phyloP scores from a whole-genome alignment of 2,797 vertebrate species.

The Pangasius larnaudii region DNA sequence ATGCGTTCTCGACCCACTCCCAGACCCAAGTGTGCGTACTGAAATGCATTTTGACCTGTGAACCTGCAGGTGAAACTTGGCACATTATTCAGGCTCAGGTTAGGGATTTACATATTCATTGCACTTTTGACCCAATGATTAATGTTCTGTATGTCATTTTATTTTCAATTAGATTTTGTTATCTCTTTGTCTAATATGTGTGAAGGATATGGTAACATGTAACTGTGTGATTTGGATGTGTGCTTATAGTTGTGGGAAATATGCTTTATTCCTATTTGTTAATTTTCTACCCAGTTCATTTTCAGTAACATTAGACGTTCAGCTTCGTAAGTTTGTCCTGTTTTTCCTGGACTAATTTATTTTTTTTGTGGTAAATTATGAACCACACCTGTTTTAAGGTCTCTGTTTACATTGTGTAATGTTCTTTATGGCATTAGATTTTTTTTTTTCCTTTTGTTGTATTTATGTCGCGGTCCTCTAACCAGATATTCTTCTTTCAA shows the following conservation, averaged over 20 bases:
- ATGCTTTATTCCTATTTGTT: not conserved
- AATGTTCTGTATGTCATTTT: constrained; percentile 8
- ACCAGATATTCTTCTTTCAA: not conserved
- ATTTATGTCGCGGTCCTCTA: not conserved
- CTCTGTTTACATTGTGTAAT: constrained; percentile 48
- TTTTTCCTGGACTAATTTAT: constrained; percentile 11
- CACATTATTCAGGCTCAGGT: constrained; percentile 26
- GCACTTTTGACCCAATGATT: constrained; percentile 29
- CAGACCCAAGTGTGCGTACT: not conserved
- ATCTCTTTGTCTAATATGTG: constrained; percentile 14
- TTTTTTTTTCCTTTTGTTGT: not conserved
- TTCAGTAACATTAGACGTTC: constrained; percentile 26
- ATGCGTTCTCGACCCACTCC: not conserved
- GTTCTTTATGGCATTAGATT: constrained; percentile 36
- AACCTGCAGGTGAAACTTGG: not conserved
- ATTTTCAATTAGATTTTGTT: not conserved
- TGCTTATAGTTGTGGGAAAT: not conserved
- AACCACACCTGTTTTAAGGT: constrained; percentile 27
- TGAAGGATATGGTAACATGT: constrained; percentile 5
- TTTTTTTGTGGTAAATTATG: constrained; percentile 26
- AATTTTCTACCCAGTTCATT: not conserved
- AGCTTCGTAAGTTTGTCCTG: constrained; percentile 17
- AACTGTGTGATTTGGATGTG: constrained; percentile 8
- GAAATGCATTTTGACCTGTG: not conserved
- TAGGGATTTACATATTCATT: constrained; percentile 1